Evolutionary conservation across 1,140 invertebrate species (phyloP).

Genomic region (Anadara kagoshimensis): DNA sequence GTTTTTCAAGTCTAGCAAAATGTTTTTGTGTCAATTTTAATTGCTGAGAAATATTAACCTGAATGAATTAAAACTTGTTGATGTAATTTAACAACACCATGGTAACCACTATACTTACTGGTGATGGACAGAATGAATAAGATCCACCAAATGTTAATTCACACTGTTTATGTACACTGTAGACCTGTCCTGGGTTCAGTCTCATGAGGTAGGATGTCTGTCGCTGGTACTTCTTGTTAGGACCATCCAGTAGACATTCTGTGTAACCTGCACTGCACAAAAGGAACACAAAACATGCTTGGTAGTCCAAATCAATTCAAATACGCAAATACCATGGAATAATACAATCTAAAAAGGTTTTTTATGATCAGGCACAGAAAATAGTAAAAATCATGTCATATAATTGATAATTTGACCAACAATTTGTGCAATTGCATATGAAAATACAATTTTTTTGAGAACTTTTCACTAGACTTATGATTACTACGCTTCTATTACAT

Average conservation of each 20-base stretch:
- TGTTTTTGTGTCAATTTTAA: no score
- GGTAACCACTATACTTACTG: slow-evolving; percentile 76
- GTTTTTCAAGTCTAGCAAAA: no score
- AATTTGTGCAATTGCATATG: no score
- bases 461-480: no score
- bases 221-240: slow-evolving; percentile 67
- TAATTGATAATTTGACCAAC: no score
- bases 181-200: slow-evolving; percentile 84
- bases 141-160: slow-evolving; percentile 85
- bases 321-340: background rate
- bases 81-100: no score
- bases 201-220: background rate
- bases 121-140: slow-evolving; percentile 82
- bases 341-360: no score
- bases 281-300: slow-evolving; percentile 3
- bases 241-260: slow-evolving; percentile 81
- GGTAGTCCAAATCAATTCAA: background rate
- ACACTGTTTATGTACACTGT: slow-evolving; percentile 89
- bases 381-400: no score
- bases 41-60: no score
- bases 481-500: no score
- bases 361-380: background rate
- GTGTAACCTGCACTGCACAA: slow-evolving; percentile 79
- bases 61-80: no score
- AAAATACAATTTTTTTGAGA: no score